Evolutionary conservation across 2,797 vertebrate genomes (phyloP).

Genomic region (Eulemur mongoz): DNA sequence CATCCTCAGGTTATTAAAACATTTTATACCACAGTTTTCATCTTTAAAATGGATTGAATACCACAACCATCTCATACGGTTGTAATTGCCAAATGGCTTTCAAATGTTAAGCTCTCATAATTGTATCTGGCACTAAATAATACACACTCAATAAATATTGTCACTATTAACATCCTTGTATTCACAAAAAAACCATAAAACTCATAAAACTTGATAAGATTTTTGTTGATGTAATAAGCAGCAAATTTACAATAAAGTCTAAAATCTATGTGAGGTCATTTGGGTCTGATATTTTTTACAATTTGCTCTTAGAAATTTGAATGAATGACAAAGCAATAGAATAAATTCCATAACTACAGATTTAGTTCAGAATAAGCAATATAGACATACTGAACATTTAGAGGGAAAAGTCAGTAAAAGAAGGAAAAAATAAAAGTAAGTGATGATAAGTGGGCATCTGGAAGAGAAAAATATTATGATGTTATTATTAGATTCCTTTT

Average conservation of each 20-base stretch:
- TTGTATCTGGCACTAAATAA: background rate
- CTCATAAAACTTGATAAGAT: background rate
- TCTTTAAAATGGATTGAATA: background rate
- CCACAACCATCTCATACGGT: background rate
- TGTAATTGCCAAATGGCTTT: background rate
- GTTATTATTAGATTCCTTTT: conserved; percentile 62
- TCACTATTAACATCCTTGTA: background rate
- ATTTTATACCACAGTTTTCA: background rate
- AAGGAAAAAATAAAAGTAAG: conserved; percentile 31
- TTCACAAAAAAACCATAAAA: background rate
- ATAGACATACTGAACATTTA: background rate
- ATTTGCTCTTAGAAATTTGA: background rate
- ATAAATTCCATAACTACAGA: background rate
- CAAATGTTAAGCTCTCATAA: background rate
- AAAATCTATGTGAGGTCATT: background rate
- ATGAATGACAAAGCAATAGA: background rate
- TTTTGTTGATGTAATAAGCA: background rate
- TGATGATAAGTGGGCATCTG: conserved; percentile 17
- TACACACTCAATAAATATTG: background rate
- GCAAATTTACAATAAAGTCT: background rate
- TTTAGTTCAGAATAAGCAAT: background rate
- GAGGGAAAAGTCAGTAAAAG: background rate
- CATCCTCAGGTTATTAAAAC: background rate
- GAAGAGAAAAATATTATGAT: conserved; percentile 58
- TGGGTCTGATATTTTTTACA: background rate